These are phyloP conservation scores for Eurytoma adleriae DNA, from an alignment of 2,888 invertebrate genomes.

Conservation along the genomic window DNA sequence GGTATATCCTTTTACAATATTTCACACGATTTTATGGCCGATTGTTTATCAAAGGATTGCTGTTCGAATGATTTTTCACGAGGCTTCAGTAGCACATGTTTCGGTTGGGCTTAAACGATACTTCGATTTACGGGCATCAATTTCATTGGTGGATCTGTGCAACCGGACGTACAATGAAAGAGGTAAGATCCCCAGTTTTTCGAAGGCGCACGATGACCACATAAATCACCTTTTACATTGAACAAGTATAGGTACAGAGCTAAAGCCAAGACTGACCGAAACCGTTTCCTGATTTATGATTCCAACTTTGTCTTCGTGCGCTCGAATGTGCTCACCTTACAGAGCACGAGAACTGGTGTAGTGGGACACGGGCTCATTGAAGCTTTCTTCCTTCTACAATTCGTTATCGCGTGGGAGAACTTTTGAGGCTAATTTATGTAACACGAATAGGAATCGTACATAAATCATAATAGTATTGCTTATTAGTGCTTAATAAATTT, in stretches of 20 bases:
- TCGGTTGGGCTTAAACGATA: background rate
- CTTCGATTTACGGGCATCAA: background rate
- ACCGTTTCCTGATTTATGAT: constrained; percentile 67
- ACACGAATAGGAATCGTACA: background rate
- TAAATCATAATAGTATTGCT: too few species aligned
- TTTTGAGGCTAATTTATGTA: constrained; percentile 21
- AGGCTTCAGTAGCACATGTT: background rate
- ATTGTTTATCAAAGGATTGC: background rate
- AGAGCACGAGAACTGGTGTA: background rate
- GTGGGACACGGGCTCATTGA: background rate
- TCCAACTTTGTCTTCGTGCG: constrained; percentile 60
- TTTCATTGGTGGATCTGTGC: background rate
- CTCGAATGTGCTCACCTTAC: background rate
- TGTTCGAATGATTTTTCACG: background rate
- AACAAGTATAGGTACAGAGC: constrained; percentile 52
- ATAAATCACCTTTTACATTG: constrained; percentile 67
- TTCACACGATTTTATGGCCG: background rate
- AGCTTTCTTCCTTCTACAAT: constrained; percentile 19
- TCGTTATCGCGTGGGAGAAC: constrained; percentile 23
- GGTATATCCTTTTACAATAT: background rate
- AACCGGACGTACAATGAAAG: background rate
- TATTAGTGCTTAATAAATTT: too few species aligned
- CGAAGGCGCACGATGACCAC: constrained; percentile 63
- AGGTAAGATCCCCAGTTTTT: constrained; percentile 47
- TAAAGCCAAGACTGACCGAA: constrained; percentile 62